Conservation (phyloP, 2,113 vertebrate species). For the Cnemophilus loriae region DNA sequence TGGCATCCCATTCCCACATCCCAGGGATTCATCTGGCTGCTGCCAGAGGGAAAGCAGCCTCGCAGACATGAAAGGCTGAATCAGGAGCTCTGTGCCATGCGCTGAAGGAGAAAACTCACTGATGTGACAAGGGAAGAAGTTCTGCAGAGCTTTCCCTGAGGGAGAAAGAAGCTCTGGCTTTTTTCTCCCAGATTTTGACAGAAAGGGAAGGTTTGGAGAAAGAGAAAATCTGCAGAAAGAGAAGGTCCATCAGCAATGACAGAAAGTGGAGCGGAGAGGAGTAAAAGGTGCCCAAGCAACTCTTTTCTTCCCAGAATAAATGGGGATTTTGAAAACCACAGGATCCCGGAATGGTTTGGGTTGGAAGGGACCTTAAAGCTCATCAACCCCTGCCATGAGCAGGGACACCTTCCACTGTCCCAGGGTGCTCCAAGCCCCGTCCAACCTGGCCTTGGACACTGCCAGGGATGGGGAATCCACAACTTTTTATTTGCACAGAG, state of each 20-base stretch:
- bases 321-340: neutral
- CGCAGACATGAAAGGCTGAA: neutral
- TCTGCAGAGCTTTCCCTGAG: neutral
- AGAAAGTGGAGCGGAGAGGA: neutral
- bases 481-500: neutral
- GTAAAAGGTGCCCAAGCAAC: neutral
- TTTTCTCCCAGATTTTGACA: too few species aligned
- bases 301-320: neutral
- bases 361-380: neutral
- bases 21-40: neutral
- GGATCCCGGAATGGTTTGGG: neutral
- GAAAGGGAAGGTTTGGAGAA: neutral
- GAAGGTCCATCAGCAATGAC: neutral
- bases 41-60: neutral
- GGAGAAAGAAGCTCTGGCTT: neutral
- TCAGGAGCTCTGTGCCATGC: neutral
- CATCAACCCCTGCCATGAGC: too few species aligned
- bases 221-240: neutral
- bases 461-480: neutral
- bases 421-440: fast-evolving
- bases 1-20: neutral
- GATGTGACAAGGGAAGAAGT: neutral
- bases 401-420: neutral
- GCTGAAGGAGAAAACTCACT: neutral
- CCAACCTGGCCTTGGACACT: neutral